These are phyloP conservation scores for Dryococelus australis DNA, from an alignment of 2,888 invertebrate genomes.

Conservation along the genomic window DNA sequence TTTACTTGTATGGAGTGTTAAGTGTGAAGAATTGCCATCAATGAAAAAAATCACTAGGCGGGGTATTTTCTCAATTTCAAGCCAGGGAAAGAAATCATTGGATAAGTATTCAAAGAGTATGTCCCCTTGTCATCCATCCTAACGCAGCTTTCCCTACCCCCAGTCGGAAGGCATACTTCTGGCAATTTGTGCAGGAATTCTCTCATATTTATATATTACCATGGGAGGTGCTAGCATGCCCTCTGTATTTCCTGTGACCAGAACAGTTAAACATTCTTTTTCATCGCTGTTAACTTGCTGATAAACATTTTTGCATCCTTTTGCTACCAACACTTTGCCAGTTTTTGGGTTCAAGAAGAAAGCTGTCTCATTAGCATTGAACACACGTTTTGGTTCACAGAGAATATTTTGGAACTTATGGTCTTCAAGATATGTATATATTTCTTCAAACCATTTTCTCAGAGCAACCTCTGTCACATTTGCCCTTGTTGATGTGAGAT, in stretches of 20 bases:
- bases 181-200: constrained; percentile 12
- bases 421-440: constrained; percentile 50
- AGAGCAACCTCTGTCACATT: constrained; percentile 52
- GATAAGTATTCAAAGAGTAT: constrained; percentile 47
- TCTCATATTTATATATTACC: too few relatives aligned
- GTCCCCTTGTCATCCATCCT: constrained; percentile 47
- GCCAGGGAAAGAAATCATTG: constrained; percentile 47
- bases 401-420: constrained; percentile 49
- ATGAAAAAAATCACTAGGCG: constrained; percentile 49
- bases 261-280: too few relatives aligned
- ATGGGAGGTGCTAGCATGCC: too few relatives aligned
- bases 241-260: too few relatives aligned
- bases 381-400: constrained; percentile 51
- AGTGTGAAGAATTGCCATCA: constrained; percentile 47
- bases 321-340: constrained; percentile 52
- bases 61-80: constrained; percentile 47
- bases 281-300: constrained; percentile 47
- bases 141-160: constrained; percentile 44
- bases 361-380: constrained; percentile 55
- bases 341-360: constrained; percentile 55
- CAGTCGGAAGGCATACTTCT: constrained; percentile 45
- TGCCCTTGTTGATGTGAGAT: constrained; percentile 50
- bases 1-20: constrained; percentile 54
- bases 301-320: constrained; percentile 47
- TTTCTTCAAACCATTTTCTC: constrained; percentile 51